Conservation (phyloP, 2,113 vertebrate genomes). For the Campylorhamphus procurvoides region DNA sequence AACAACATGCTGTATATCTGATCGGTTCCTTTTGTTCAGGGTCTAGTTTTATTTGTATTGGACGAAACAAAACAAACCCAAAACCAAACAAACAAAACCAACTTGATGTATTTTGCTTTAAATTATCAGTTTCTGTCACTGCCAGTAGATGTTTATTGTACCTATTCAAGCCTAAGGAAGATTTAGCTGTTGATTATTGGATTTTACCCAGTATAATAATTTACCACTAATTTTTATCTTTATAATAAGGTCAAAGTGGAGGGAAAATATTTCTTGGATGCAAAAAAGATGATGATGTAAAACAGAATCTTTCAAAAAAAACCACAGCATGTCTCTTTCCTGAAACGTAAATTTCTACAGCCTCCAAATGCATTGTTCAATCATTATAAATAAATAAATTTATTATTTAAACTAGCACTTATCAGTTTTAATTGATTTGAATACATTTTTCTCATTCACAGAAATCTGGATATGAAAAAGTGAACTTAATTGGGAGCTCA, state of each 20-base stretch:
- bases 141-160: not conserved
- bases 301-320: not conserved
- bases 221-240: not conserved
- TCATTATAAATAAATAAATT: not conserved
- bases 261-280: not conserved
- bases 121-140: not conserved
- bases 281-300: not conserved
- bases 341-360: not conserved
- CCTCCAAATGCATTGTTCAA: not conserved
- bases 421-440: not conserved
- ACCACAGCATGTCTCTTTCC: not conserved
- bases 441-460: not conserved
- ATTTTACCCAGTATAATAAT: conserved; percentile 22
- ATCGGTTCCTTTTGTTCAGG: not conserved
- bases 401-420: not conserved
- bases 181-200: not conserved
- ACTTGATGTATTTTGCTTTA: not conserved
- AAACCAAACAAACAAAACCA: not conserved
- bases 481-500: not conserved
- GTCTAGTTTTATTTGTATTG: not conserved
- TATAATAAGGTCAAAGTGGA: not conserved
- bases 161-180: not conserved
- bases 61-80: not conserved
- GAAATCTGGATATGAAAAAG: not conserved
- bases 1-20: not conserved